phyloP scores from a whole-genome alignment of 1,140 invertebrate species.

The Drosophila bocqueti region DNA sequence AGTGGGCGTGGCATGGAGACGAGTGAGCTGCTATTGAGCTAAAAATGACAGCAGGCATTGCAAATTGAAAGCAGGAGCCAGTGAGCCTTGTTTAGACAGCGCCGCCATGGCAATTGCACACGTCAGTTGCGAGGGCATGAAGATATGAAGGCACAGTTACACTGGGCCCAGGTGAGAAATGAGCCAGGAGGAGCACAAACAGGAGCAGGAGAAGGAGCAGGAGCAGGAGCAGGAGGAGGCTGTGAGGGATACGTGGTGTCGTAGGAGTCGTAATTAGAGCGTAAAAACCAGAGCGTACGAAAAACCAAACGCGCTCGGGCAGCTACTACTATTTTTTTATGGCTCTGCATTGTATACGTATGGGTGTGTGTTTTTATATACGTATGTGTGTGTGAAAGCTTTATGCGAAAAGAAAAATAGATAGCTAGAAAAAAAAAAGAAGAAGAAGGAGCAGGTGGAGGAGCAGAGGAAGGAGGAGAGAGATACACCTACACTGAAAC shows the following conservation, averaged over 20 bases:
- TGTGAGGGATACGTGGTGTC: constrained; percentile 34
- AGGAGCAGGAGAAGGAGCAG: neutral
- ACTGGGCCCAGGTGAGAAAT: neutral
- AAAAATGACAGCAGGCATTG: constrained; percentile 79
- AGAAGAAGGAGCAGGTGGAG: constrained; percentile 37
- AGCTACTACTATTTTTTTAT: constrained; percentile 74
- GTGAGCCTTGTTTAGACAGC: constrained; percentile 80
- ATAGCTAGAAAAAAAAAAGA: constrained; percentile 66
- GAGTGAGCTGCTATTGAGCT: constrained; percentile 71
- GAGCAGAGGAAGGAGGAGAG: constrained; percentile 4
- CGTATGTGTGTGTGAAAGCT: constrained; percentile 55
- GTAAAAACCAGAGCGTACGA: constrained; percentile 83
- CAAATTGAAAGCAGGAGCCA: constrained; percentile 74
- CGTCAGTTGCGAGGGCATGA: constrained; percentile 20
- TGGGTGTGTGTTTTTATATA: constrained; percentile 10
- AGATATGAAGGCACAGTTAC: constrained; percentile 2
- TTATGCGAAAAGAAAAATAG: constrained; percentile 80
- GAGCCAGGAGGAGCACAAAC: neutral
- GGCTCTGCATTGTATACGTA: constrained; percentile 57
- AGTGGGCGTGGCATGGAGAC: neutral
- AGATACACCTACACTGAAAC: constrained; percentile 27
- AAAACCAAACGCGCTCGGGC: constrained; percentile 79
- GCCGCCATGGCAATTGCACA: constrained; percentile 81
- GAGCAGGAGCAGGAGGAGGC: neutral
- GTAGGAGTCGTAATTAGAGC: constrained; percentile 80